Conservation (phyloP, 2,113 vertebrate species). For the Notiomystis cincta region DNA sequence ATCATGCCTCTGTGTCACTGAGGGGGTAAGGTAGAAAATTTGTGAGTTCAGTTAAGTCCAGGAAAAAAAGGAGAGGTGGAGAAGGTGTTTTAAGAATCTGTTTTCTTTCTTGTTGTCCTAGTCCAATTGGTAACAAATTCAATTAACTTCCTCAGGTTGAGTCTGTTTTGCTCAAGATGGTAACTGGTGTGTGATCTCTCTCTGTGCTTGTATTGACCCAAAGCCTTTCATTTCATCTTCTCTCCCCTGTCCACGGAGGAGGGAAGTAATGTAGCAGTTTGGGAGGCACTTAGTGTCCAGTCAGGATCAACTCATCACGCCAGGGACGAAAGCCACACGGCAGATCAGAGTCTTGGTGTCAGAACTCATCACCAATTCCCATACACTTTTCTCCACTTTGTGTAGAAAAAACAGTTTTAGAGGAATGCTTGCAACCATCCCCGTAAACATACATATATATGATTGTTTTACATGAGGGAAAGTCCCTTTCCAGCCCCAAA, state of each 20-base stretch:
- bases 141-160: background rate
- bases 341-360: background rate
- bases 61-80: background rate
- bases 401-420: background rate
- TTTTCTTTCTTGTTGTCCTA: background rate
- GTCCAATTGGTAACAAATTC: background rate
- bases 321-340: background rate
- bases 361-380: background rate
- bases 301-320: background rate
- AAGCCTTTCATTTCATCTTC: background rate
- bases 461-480: fast-evolving
- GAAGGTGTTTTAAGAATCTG: background rate
- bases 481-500: background rate
- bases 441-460: fast-evolving
- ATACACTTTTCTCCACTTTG: background rate
- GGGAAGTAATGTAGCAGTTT: background rate
- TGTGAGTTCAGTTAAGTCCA: background rate
- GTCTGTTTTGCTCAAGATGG: background rate
- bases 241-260: background rate
- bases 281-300: background rate
- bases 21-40: background rate
- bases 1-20: background rate
- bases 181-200: background rate
- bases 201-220: background rate
- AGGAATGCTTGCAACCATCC: background rate